phyloP scores from a whole-genome alignment of 2,888 invertebrate species.

The Metalampra italica region DNA sequence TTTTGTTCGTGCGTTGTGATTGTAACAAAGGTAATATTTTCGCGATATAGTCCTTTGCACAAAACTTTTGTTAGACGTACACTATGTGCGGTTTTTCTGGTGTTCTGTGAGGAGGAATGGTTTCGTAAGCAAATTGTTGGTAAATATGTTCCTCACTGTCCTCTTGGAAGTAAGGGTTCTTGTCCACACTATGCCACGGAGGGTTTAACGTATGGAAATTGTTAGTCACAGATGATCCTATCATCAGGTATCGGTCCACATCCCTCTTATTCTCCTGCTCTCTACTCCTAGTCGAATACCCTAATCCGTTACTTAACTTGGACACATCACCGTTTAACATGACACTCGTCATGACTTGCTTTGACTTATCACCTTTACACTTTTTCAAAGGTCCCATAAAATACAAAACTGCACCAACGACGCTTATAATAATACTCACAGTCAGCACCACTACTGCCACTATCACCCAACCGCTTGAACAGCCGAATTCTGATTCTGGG shows the following conservation, averaged over 20 bases:
- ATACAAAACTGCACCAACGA: conserved; percentile 70
- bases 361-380: conserved; percentile 74
- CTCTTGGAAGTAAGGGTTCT: conserved; percentile 69
- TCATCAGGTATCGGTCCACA: conserved; percentile 73
- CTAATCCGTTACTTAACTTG: conserved; percentile 70
- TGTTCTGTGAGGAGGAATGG: conserved; percentile 72
- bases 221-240: conserved; percentile 72
- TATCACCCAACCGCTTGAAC: conserved; percentile 80
- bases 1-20: conserved; percentile 37
- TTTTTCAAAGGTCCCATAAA: conserved; percentile 73
- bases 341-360: conserved; percentile 74
- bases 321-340: conserved; percentile 74
- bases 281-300: conserved; percentile 68
- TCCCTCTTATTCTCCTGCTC: conserved; percentile 71
- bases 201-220: conserved; percentile 74
- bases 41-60: conserved; percentile 58
- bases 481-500: conserved; percentile 81
- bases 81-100: conserved; percentile 79
- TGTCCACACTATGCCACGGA: conserved; percentile 73
- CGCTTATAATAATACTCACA: conserved; percentile 75
- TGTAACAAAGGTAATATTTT: conserved; percentile 54
- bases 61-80: conserved; percentile 77
- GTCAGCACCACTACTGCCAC: conserved; percentile 73
- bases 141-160: conserved; percentile 74
- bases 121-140: conserved; percentile 74